phyloP scores from a whole-genome alignment of 2,888 invertebrate species.

The Tipula vernalis region DNA sequence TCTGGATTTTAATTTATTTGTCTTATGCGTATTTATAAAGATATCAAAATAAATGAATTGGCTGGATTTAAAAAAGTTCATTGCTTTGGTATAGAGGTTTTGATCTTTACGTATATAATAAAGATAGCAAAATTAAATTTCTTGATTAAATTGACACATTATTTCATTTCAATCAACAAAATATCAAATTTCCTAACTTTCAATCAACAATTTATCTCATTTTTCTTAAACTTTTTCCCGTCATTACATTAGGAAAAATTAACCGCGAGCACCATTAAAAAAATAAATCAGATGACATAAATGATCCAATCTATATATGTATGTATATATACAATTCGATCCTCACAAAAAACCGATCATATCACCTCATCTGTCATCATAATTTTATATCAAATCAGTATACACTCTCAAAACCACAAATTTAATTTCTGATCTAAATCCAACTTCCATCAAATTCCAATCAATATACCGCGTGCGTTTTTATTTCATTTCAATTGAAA shows the following conservation, averaged over 20 bases:
- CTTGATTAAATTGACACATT: background rate
- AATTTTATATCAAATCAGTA: background rate
- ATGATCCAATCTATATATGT: background rate
- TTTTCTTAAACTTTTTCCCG: background rate
- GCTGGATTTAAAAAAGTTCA: background rate
- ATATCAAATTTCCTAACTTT: background rate
- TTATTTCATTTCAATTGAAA: background rate
- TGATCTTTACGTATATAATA: background rate
- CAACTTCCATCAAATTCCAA: background rate
- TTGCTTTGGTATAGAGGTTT: background rate
- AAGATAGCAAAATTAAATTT: background rate
- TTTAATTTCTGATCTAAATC: background rate
- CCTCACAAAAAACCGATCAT: background rate
- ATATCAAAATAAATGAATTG: background rate
- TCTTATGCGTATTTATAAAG: background rate
- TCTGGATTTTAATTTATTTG: background rate
- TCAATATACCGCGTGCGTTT: background rate
- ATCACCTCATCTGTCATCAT: background rate
- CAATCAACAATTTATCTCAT: background rate
- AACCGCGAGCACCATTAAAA: background rate
- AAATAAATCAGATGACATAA: background rate
- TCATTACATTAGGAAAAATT: background rate
- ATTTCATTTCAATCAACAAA: background rate
- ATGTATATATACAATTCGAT: background rate
- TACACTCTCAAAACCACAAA: background rate